Evolutionary conservation across 2,888 invertebrate genomes (phyloP).

Genomic region (Tetranychus piercei): DNA sequence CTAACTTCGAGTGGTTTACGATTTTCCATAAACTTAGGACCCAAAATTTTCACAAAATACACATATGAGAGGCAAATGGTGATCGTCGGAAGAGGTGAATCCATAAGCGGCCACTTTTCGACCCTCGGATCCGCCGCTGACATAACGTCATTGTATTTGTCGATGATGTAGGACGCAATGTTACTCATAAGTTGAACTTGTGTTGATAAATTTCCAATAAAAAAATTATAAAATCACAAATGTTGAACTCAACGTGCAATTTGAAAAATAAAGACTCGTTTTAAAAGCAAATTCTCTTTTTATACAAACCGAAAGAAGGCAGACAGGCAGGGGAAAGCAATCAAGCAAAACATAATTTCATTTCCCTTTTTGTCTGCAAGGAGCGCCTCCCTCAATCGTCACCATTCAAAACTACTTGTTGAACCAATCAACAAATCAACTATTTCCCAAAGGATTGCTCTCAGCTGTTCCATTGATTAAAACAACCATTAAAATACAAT

Average conservation of each 20-base stretch:
- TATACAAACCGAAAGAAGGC: neutral
- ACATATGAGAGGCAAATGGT: conserved; percentile 26
- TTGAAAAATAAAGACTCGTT: neutral
- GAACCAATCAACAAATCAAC: too few species aligned
- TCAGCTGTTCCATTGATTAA: too few species aligned
- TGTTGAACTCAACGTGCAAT: neutral
- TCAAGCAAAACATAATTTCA: too few species aligned
- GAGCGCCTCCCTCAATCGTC: too few species aligned
- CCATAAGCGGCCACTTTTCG: conserved; percentile 25
- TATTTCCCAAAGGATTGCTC: too few species aligned
- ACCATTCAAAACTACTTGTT: too few species aligned
- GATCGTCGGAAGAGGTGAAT: conserved; percentile 25
- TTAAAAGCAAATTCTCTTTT: neutral
- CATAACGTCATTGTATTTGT: conserved; percentile 10
- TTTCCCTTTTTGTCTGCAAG: too few species aligned
- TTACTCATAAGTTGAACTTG: neutral
- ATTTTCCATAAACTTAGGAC: conserved; percentile 71
- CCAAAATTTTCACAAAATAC: conserved; percentile 38
- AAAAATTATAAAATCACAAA: too few species aligned
- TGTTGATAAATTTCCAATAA: too few species aligned
- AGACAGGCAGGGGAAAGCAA: neutral
- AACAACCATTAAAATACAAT: too few species aligned
- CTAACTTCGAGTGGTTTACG: conserved; percentile 67
- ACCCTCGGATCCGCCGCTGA: conserved; percentile 32
- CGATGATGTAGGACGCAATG: neutral